phyloP scores from a whole-genome alignment of 2,888 invertebrate genomes.

The Andrena praecox region DNA sequence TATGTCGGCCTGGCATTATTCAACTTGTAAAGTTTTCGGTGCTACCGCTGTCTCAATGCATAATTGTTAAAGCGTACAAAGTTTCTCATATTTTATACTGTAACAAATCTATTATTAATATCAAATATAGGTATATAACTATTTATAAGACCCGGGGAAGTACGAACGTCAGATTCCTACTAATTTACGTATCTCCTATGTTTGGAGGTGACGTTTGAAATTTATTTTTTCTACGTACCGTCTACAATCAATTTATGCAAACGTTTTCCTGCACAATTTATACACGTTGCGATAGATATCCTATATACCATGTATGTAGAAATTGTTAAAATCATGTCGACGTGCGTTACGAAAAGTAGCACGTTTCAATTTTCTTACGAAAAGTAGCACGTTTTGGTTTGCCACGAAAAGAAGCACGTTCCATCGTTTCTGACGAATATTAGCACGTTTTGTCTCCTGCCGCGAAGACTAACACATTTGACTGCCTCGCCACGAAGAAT shows the following conservation, averaged over 20 bases:
- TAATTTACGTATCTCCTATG: background rate
- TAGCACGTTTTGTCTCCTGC: too few relatives aligned
- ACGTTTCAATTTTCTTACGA: too few relatives aligned
- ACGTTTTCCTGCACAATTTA: background rate
- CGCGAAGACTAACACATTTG: too few relatives aligned
- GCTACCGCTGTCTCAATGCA: background rate
- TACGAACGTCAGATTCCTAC: background rate
- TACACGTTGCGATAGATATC: background rate
- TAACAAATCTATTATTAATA: too few relatives aligned
- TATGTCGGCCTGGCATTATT: background rate
- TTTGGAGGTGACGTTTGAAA: background rate
- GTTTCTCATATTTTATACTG: constrained; percentile 16
- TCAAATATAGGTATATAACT: too few relatives aligned
- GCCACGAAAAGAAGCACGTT: too few relatives aligned
- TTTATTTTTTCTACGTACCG: constrained; percentile 6
- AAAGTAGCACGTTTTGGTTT: too few relatives aligned
- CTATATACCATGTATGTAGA: too few relatives aligned
- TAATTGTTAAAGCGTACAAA: background rate
- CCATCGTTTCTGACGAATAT: too few relatives aligned
- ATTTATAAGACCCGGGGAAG: background rate
- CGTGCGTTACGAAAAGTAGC: too few relatives aligned
- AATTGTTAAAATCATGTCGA: too few relatives aligned
- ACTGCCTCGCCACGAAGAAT: too few relatives aligned
- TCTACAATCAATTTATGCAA: background rate
- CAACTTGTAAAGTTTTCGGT: background rate